phyloP scores from a whole-genome alignment of 2,888 invertebrate species.

The Nowickia ferox region DNA sequence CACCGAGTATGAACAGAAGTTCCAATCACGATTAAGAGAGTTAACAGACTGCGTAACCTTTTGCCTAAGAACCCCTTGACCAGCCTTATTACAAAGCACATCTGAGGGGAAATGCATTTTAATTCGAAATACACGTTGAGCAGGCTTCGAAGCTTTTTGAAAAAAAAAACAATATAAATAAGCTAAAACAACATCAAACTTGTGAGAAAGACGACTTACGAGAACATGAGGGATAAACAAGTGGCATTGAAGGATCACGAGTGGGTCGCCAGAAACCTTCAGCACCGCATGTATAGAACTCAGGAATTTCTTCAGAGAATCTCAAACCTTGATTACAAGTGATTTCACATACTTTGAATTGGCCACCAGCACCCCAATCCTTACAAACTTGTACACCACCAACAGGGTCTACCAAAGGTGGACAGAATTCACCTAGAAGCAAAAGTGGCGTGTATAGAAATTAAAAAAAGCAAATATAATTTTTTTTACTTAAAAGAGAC shows the following conservation, averaged over 20 bases:
- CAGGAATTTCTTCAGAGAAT: constrained; percentile 96
- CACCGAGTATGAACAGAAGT: constrained; percentile 95
- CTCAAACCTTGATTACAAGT: constrained; percentile 92
- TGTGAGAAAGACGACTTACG: constrained; percentile 84
- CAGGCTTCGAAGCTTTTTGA: constrained; percentile 89
- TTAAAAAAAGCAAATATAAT: not conserved
- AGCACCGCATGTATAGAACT: constrained; percentile 98
- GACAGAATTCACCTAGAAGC: constrained; percentile 93
- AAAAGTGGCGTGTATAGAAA: not conserved
- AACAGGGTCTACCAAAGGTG: constrained; percentile 93
- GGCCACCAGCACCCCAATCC: constrained; percentile 97
- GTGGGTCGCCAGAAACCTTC: constrained; percentile 99
- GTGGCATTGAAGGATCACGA: constrained; percentile 89
- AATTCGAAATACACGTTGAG: constrained; percentile 97
- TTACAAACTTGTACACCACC: constrained; percentile 96
- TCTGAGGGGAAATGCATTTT: constrained; percentile 97
- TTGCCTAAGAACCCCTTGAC: constrained; percentile 94
- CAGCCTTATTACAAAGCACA: constrained; percentile 97
- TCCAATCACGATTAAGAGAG: constrained; percentile 96
- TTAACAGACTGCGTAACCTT: constrained; percentile 95
- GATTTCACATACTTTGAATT: constrained; percentile 97
- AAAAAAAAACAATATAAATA: constrained; percentile 6
- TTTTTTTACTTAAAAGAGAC: constrained; percentile 90
- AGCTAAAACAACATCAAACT: not conserved
- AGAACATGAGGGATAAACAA: constrained; percentile 96